Evolutionary conservation across 1,140 invertebrate species (phyloP), one percentile per base, ranked within the genome.

Genomic region (Eulimnadia texana): DNA sequence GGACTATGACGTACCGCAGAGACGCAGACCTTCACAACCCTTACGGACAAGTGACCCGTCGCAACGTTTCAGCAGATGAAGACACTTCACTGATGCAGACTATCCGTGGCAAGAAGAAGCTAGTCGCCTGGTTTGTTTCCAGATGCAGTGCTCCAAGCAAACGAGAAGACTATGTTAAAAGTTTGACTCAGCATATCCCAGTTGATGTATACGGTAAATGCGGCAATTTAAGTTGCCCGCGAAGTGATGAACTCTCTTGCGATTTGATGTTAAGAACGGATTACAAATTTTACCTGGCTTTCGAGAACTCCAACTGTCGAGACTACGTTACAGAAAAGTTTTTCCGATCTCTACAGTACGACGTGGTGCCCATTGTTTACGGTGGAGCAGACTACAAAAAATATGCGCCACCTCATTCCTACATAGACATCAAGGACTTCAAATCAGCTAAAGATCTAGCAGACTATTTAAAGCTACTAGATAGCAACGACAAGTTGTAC

Each of bases 131-230:
- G 81, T 77, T 84, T 62, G 80, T 83, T 1, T 80, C 79, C 53
- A 80, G 85, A 67, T 86, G 84, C 66, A 13, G 66, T 1, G 72
- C 79, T 0, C 65, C 63, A 11, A 80, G 79, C 64, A 69, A 70
- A 1, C 70, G 84, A 13, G 71, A 80, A 64, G 50, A 70, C 0
- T 84, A 80, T 66, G 80, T 79, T 0, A 59, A 68, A n/a, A 69
- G 81, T 63, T 70, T 87, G 2, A 65, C 74, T 53, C 72, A 74
- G 29, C 70, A 78, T 64, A 75, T 87, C 54, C 50, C 68, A 3
- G 77, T 87, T 6, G 83, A 86, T 68, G 73, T 85, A n/a, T 87
- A 79, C 64, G 87, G 87, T n/a, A 63, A 60, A 0, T 90, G 86
- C 72, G 78, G 78, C 6, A 59, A 62, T 0, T 64, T 70, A 0